These are phyloP conservation scores for Orcinus orca DNA, from an alignment of 2,113 vertebrate species.

Conservation along the genomic window DNA sequence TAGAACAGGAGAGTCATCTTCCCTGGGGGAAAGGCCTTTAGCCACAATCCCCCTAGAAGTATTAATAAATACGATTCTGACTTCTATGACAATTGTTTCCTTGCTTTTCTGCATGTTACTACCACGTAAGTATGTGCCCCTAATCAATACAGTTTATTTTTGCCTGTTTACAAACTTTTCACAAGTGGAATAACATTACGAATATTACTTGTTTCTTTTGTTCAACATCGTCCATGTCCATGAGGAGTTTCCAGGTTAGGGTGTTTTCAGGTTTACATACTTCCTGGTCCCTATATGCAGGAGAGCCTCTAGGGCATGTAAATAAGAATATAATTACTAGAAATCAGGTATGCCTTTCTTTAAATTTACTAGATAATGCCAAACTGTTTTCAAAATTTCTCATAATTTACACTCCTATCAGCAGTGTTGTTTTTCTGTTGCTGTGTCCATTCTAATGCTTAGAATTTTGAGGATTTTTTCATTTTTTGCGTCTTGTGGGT, in stretches of 20 bases:
- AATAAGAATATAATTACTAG: neutral
- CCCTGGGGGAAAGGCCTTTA: neutral
- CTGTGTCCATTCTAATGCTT: neutral
- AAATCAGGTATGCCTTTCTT: neutral
- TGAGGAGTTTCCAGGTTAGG: neutral
- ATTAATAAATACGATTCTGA: neutral
- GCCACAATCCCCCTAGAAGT: neutral
- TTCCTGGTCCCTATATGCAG: neutral
- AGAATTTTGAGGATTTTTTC: neutral
- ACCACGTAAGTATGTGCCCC: neutral
- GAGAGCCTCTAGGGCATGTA: too few species aligned
- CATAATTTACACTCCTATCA: neutral
- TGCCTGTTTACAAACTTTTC: neutral
- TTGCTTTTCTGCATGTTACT: neutral
- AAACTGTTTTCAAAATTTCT: neutral
- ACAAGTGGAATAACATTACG: neutral
- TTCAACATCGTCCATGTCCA: neutral
- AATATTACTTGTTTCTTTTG: neutral
- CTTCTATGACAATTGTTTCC: neutral
- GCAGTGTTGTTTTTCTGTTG: neutral
- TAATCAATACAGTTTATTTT: neutral
- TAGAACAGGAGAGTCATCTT: neutral
- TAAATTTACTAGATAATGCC: neutral
- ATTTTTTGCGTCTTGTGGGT: neutral
- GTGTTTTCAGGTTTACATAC: neutral